phyloP scores from a whole-genome alignment of 53 echinoderm and acorn worm genomes.

The Apostichopus leukothele region DNA sequence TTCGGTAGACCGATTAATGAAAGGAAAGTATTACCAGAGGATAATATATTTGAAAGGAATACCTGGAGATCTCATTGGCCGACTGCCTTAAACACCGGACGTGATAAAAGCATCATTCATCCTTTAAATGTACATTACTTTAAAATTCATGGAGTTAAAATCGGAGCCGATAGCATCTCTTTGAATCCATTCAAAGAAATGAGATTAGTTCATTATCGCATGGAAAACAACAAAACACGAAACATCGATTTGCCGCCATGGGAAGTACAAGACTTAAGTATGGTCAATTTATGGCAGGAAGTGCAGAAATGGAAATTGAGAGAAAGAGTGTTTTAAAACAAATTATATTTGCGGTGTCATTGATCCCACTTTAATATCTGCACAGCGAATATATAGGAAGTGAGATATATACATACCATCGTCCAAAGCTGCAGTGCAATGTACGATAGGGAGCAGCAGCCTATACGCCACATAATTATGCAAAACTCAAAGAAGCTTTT shows the following conservation, averaged over 20 bases:
- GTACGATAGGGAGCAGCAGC: too few relatives aligned
- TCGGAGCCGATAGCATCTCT: constrained; percentile 65
- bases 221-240: constrained; percentile 65
- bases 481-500: too few relatives aligned
- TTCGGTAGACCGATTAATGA: constrained; percentile 67
- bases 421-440: too few relatives aligned
- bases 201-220: constrained; percentile 74
- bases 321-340: constrained; percentile 1
- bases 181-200: constrained; percentile 68
- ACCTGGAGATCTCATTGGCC: constrained; percentile 65
- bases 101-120: constrained; percentile 78
- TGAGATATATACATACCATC: too few relatives aligned
- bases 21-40: constrained; percentile 16
- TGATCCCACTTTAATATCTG: too few relatives aligned
- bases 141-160: constrained; percentile 81
- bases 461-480: too few relatives aligned
- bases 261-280: constrained; percentile 67
- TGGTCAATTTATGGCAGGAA: constrained; percentile 46
- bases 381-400: too few relatives aligned
- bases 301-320: constrained; percentile 32
- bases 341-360: background rate
- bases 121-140: constrained; percentile 85
- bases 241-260: constrained; percentile 69
- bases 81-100: constrained; percentile 61
- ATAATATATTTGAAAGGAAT: constrained; percentile 65